A percentile compares a stretch with the other conserved stretches of the same genome.
Evolutionary conservation across 2,888 invertebrate species (phyloP).

Genomic region (Philereme vetulata): DNA sequence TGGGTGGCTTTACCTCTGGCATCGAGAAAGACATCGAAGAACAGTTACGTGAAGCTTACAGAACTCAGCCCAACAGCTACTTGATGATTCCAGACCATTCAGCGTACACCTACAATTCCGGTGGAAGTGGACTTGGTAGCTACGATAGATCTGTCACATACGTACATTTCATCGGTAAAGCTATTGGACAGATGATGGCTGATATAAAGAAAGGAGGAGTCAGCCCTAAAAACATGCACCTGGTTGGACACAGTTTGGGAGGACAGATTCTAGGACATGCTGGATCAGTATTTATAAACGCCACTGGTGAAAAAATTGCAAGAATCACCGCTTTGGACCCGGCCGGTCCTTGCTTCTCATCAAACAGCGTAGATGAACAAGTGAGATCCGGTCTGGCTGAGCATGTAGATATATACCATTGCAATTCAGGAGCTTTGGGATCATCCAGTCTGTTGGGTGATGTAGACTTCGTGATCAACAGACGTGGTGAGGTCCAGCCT

Average conservation of each 20-base stretch:
- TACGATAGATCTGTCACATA: conserved; percentile 72
- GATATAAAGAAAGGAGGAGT: conserved; percentile 57
- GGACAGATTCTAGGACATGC: conserved; percentile 68
- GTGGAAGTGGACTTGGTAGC: conserved; percentile 59
- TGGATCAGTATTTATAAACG: conserved; percentile 58
- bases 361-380: conserved; percentile 67
- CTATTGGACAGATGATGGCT: conserved; percentile 60
- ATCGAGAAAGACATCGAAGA: conserved; percentile 68
- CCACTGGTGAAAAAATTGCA: conserved; percentile 58
- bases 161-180: conserved; percentile 70
- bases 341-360: conserved; percentile 75
- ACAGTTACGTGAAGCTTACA: conserved; percentile 63
- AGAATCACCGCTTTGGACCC: conserved; percentile 74
- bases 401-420: conserved; percentile 85
- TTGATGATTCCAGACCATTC: conserved; percentile 76
- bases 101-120: conserved; percentile 65
- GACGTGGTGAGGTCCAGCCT: conserved; percentile 82
- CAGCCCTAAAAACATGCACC: conserved; percentile 63
- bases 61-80: conserved; percentile 64
- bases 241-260: conserved; percentile 74
- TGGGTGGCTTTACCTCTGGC: conserved; percentile 69
- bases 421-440: conserved; percentile 82
- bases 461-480: conserved; percentile 85
- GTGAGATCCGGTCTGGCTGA: conserved; percentile 81
- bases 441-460: conserved; percentile 79